Base-by-base conservation (phyloP, 2,113 vertebrate genomes). In the Hyla sarda region DNA sequence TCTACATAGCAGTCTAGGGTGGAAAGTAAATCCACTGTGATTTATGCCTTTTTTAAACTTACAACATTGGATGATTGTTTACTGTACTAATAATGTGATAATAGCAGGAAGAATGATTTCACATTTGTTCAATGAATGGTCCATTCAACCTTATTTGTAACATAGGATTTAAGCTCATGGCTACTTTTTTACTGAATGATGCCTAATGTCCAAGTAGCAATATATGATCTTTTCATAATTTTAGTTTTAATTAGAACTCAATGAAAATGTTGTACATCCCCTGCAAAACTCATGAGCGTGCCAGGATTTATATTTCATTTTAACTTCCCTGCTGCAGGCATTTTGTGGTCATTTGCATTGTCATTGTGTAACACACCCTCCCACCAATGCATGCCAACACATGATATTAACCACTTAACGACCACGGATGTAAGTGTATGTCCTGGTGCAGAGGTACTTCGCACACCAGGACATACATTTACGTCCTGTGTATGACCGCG, bases 1-100 rank as follows among this genome's bases (percentile, higher is more conserved):
- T 58, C 77, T 62, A 25, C 56, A 80, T 16, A n/a, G 54, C 16
- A 60, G 37, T 80, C 75, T 77, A 32, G 75, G 75, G 48, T 30
- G 50, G 28, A 80, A 80, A 62, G 77, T 60, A 62, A 58, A 77
- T 54, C 47, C 47, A 21, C 8, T 17, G 0, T 52, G 47, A 77
- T 52, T 77, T 52, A 77, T 52, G 17, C 17, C 48, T 77, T 52
- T 54, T 21, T 21, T 21, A 32, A 48, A 52, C 48, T 52, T 32
- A 28, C 28, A 54, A 19, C 25, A 32, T 47, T 41, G 23, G n/a
- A 21, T 32, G 17, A 77, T 77, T 54, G 34, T 11, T 77, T 77
- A 21, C 28, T 54, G 74, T 32, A 11, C 48, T 32, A 37, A 28
- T 7, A 16, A 16, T 25, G 28, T 28, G 25, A 50, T 76, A 30